Percentiles rank a stretch among this genome's conserved stretches.
These are phyloP conservation scores for Halichondria panicea DNA, from an alignment of 37 sponge, comb jelly and placozoan genomes.

Conservation along the genomic window DNA sequence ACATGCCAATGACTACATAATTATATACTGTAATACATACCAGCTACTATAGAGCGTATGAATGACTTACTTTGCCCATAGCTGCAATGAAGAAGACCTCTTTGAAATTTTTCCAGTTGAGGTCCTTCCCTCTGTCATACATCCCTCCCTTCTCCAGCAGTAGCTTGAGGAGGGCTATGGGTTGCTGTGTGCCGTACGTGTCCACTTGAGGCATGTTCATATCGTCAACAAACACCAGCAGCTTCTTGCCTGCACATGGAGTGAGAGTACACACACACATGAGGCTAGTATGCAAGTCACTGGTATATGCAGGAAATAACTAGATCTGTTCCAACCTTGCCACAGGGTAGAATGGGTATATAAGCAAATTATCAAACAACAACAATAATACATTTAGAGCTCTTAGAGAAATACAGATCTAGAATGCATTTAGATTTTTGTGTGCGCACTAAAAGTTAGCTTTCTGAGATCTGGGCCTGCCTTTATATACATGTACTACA, in stretches of 20 bases:
- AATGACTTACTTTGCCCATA: slow-evolving; percentile 90
- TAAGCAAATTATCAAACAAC: too few relatives aligned
- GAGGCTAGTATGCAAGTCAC: too few relatives aligned
- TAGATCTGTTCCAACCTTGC: too few relatives aligned
- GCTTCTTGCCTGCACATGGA: slow-evolving; percentile 71
- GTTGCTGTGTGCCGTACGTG: slow-evolving; percentile 98
- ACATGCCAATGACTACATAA: background rate
- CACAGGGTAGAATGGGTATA: too few relatives aligned
- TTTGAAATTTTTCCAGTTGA: slow-evolving; percentile 94
- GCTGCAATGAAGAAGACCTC: slow-evolving; percentile 94
- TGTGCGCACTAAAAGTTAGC: too few relatives aligned
- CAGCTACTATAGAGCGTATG: background rate
- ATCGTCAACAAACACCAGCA: slow-evolving; percentile 96
- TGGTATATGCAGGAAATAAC: too few relatives aligned
- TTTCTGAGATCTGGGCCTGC: background rate
- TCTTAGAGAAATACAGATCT: too few relatives aligned
- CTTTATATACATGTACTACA: background rate
- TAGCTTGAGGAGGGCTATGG: slow-evolving; percentile 94
- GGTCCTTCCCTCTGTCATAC: slow-evolving; percentile 98
- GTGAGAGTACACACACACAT: too few relatives aligned
- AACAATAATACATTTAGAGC: too few relatives aligned
- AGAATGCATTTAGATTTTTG: too few relatives aligned
- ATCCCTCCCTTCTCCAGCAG: slow-evolving; percentile 95
- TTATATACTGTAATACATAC: background rate
- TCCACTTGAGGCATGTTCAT: slow-evolving; percentile 99